A percentile compares a stretch with the other conserved stretches of the same genome.
Conservation (phyloP, 1,140 invertebrate species). For the Caenorhabditis latens region DNA sequence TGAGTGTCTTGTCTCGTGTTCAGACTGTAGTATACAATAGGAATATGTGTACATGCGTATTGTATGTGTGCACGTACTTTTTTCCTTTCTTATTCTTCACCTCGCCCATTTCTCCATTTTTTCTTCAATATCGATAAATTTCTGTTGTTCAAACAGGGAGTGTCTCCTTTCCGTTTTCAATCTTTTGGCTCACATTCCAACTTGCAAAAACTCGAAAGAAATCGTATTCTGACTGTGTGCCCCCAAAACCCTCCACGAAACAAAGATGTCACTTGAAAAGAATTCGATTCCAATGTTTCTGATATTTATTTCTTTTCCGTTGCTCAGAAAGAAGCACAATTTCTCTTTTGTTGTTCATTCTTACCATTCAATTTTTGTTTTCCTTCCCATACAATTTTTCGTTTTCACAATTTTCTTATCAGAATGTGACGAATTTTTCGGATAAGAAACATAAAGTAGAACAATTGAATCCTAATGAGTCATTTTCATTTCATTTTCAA, state of each 20-base stretch:
- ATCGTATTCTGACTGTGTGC: background rate
- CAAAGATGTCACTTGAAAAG: background rate
- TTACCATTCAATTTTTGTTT: background rate
- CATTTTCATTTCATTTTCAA: too few relatives aligned
- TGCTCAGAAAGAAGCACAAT: too few relatives aligned
- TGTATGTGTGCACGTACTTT: background rate
- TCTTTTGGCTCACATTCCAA: background rate
- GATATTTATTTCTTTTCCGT: background rate
- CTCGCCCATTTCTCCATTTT: background rate
- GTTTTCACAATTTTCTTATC: background rate
- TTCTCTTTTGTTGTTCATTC: too few relatives aligned
- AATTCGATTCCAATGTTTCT: background rate
- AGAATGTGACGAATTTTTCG: background rate
- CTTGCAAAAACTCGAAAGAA: background rate
- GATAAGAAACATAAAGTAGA: background rate
- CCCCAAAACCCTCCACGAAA: background rate
- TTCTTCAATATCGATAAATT: constrained; percentile 10
- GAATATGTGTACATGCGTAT: background rate
- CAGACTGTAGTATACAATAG: background rate
- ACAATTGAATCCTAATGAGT: background rate
- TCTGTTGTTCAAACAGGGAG: background rate
- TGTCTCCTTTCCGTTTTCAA: background rate
- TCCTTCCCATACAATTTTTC: background rate
- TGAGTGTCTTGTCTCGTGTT: background rate
- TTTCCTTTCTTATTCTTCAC: background rate